Percentiles rank a stretch among this genome's conserved stretches.
phyloP scores from a whole-genome alignment of 2,888 invertebrate species.

The Dexiosoma caninum region DNA sequence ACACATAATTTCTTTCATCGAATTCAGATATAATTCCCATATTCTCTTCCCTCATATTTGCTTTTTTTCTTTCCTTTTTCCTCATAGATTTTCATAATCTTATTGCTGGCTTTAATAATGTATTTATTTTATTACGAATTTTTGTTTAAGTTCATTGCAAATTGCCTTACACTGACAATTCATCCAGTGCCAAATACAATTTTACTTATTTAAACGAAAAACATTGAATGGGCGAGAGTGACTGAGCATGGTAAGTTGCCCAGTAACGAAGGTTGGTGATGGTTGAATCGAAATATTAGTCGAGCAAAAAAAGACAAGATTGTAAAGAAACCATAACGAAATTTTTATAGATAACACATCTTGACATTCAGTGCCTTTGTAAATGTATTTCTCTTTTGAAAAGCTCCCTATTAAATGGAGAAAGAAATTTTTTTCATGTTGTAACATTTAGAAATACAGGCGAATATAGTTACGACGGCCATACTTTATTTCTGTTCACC shows the following conservation, averaged over 20 bases:
- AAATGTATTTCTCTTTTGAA: background rate
- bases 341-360: conserved; percentile 19
- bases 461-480: too few relatives aligned
- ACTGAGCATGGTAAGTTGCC: background rate
- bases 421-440: background rate
- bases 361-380: conserved; percentile 19
- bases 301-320: background rate
- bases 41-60: background rate
- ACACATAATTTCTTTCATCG: background rate
- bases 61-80: background rate
- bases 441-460: background rate
- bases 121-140: conserved; percentile 3
- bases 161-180: background rate
- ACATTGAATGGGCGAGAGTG: background rate
- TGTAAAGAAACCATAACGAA: background rate
- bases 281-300: background rate
- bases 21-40: background rate
- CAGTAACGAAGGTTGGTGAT: conserved; percentile 9
- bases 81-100: background rate
- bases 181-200: background rate
- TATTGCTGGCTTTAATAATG: conserved; percentile 4
- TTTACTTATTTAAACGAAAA: background rate
- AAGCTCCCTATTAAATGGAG: background rate
- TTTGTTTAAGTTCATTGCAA: conserved; percentile 6
- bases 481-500: too few relatives aligned